Evolutionary conservation across 2,888 invertebrate genomes (phyloP).

Genomic region (Heliconius hortense): DNA sequence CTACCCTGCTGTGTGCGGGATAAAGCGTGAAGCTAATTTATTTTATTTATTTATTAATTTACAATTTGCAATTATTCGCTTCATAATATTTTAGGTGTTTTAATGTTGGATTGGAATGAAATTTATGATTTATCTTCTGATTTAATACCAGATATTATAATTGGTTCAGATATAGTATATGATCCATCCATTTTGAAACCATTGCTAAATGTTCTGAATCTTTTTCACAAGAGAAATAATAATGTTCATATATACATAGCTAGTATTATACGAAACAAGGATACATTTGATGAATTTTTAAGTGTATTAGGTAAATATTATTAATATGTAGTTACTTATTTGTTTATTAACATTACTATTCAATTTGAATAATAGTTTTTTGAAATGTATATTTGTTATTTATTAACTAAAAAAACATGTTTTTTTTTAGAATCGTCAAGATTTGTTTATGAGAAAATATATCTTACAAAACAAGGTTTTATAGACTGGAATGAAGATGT

Average conservation of each 20-base stretch:
- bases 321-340: slow-evolving; percentile 4
- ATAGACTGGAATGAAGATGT: slow-evolving; percentile 61
- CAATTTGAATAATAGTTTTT: neutral
- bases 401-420: neutral
- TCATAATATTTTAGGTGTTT: slow-evolving; percentile 55
- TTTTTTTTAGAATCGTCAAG: slow-evolving; percentile 55
- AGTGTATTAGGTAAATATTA: slow-evolving; percentile 73
- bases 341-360: slow-evolving; percentile 5
- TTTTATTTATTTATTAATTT: too few species aligned
- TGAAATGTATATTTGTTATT: too few species aligned
- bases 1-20: too few species aligned
- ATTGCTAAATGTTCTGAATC: slow-evolving; percentile 59
- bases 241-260: slow-evolving; percentile 62
- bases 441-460: slow-evolving; percentile 49
- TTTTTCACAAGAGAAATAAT: slow-evolving; percentile 57
- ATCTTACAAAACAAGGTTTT: slow-evolving; percentile 46
- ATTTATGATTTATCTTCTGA: slow-evolving; percentile 49
- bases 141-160: slow-evolving; percentile 64
- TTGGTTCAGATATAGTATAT: slow-evolving; percentile 75
- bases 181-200: slow-evolving; percentile 66
- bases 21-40: too few species aligned
- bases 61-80: neutral
- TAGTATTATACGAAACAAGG: slow-evolving; percentile 82
- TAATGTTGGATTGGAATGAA: slow-evolving; percentile 65
- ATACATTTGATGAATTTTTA: slow-evolving; percentile 83